Evolutionary conservation across 1,140 invertebrate genomes (phyloP), one percentile per base, ranked within the genome.

Genomic region (Euura lappo): DNA sequence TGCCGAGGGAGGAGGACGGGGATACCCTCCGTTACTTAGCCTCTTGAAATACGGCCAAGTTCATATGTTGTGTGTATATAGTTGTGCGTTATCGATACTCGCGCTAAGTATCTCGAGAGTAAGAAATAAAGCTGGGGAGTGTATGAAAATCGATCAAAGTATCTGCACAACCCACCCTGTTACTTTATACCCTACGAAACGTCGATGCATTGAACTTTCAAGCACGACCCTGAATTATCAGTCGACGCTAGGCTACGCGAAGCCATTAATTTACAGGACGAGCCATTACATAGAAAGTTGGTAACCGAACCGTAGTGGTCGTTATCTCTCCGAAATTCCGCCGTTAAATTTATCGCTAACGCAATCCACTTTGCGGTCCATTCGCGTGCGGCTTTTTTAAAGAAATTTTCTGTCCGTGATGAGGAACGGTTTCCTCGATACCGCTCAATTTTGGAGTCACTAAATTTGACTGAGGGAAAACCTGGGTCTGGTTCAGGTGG

Each of bases 231-330:
- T 8, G 51, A 60, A 60, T 60, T 60, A n/a, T n/a, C 51, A n/a
- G 51, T 11, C 8, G 6, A 60, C 51, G 51, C 28, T 28, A 28
- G 51, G 51, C 8, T 11, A 60, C 51, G 51, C 10, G 10, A 60
- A 60, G 51, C 51, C 8, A 60, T 60, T 11, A 60, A 60, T 60
- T 60, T 60, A 3, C 2, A 6, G 13, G 51, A 60, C 51, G 51
- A 60, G 51, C 51, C 51, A 60, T 60, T 60, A 60, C 51, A 11
- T 60, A n/a, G 51, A 60, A 60, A 28, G 51, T 60, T 60, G 51
- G 51, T 60, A 60, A n/a, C 28, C 10, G 6, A n/a, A 60, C 51
- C 51, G 51, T 60, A 6, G 51, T 11, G 51, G 8, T 60, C 51
- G 3, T 60, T n/a, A 11, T 2, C 13, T 60, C 10, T 60, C 51